Evolutionary conservation across 2,888 invertebrate genomes (phyloP).

Genomic region (Drosophila buzzatii): DNA sequence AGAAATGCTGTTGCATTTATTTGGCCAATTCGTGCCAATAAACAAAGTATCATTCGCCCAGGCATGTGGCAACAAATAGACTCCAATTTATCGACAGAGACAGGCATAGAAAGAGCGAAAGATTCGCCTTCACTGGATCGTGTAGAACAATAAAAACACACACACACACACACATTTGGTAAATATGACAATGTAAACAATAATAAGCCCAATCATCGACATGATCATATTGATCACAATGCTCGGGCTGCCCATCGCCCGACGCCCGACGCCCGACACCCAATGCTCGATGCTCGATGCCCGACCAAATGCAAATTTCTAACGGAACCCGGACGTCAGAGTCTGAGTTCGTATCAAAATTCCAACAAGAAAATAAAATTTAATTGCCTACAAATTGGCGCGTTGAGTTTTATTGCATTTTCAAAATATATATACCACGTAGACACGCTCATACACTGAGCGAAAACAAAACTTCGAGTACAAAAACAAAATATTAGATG

Average conservation of each 20-base stretch:
- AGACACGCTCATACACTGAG: constrained; percentile 6
- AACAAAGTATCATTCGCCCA: constrained; percentile 67
- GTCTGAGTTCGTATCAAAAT: constrained; percentile 48
- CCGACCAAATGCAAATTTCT: constrained; percentile 37
- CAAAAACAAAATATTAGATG: not conserved
- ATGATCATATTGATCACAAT: constrained; percentile 19
- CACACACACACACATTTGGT: constrained; percentile 38
- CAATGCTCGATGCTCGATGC: not conserved
- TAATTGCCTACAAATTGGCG: constrained; percentile 80
- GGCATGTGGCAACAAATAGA: constrained; percentile 74
- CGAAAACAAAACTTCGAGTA: not conserved
- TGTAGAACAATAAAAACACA: constrained; percentile 46
- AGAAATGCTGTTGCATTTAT: constrained; percentile 68
- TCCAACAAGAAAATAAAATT: constrained; percentile 63
- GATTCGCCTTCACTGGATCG: constrained; percentile 8
- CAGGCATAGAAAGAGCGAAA: not conserved
- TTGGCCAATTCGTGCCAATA: constrained; percentile 68
- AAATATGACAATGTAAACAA: constrained; percentile 77
- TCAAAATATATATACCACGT: constrained; percentile 36
- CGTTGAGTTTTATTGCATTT: constrained; percentile 73
- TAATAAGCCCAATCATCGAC: constrained; percentile 64
- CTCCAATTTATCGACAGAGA: constrained; percentile 8
- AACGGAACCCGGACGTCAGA: constrained; percentile 48
- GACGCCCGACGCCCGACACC: not conserved
- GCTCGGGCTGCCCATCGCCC: constrained; percentile 2